Evolutionary conservation across 2,888 invertebrate species (phyloP).

Genomic region (Eristalis arbustorum): DNA sequence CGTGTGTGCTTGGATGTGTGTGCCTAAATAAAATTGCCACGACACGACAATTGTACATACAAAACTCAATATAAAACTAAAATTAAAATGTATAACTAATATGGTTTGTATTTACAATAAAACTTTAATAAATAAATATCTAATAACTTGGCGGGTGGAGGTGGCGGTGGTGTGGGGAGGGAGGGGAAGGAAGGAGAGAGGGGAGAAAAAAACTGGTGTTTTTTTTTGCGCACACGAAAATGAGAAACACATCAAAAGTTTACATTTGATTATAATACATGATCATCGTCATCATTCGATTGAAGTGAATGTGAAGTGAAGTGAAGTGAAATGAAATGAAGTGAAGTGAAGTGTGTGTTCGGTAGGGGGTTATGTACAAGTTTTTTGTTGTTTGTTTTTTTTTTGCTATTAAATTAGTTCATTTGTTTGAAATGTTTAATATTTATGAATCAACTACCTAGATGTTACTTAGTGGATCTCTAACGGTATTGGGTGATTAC

Average conservation of each 20-base stretch:
- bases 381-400: too few species aligned
- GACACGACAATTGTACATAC: constrained; percentile 46
- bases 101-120: constrained; percentile 48
- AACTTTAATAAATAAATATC: constrained; percentile 69
- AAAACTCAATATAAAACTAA: constrained; percentile 43
- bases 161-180: neutral
- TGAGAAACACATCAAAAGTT: neutral
- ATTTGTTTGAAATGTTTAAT: neutral
- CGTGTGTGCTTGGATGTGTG: neutral
- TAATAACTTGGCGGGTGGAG: constrained; percentile 58
- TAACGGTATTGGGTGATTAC: neutral
- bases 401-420: constrained; percentile 26
- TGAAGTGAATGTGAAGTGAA: too few species aligned
- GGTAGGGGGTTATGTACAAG: constrained; percentile 48
- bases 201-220: neutral
- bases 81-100: constrained; percentile 24
- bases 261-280: constrained; percentile 36
- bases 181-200: neutral
- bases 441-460: constrained; percentile 66
- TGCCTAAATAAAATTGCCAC: constrained; percentile 38
- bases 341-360: too few species aligned
- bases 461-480: constrained; percentile 23
- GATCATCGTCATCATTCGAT: neutral
- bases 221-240: constrained; percentile 1
- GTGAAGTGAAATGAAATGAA: too few species aligned